A percentile compares a stretch with the other conserved stretches of the same genome.
phyloP scores from a whole-genome alignment of 2,797 vertebrate genomes.

The Pipistrellus kuhlii region DNA sequence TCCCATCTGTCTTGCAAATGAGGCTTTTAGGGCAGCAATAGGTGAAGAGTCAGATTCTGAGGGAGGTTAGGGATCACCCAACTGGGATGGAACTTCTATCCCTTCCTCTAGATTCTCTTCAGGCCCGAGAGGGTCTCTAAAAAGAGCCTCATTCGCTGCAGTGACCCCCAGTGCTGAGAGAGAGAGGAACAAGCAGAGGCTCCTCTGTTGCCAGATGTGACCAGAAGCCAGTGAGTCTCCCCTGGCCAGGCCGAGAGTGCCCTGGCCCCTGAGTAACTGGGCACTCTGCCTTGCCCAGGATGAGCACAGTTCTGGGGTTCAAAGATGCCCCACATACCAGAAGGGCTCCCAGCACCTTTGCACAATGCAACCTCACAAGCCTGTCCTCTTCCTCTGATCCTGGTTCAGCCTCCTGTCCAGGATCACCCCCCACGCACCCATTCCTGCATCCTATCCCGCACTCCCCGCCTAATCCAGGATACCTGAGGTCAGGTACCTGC shows the following conservation, averaged over 20 bases:
- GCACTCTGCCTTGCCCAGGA: background rate
- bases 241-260: background rate
- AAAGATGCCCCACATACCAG: background rate
- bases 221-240: background rate
- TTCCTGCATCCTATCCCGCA: background rate
- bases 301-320: background rate
- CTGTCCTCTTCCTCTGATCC: background rate
- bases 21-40: slow-evolving; percentile 53
- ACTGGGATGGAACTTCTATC: background rate
- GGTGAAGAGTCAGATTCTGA: slow-evolving; percentile 17
- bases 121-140: background rate
- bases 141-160: fast-evolving
- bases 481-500: background rate
- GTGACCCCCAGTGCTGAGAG: background rate
- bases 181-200: background rate
- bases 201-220: background rate
- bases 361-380: background rate
- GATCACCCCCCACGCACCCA: background rate
- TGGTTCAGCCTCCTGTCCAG: background rate
- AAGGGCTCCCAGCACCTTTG: background rate
- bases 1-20: background rate
- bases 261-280: background rate
- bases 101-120: background rate
- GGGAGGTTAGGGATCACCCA: background rate
- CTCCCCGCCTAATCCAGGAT: background rate